Conservation (phyloP, 2,113 vertebrate genomes). For the Scomber colias region DNA sequence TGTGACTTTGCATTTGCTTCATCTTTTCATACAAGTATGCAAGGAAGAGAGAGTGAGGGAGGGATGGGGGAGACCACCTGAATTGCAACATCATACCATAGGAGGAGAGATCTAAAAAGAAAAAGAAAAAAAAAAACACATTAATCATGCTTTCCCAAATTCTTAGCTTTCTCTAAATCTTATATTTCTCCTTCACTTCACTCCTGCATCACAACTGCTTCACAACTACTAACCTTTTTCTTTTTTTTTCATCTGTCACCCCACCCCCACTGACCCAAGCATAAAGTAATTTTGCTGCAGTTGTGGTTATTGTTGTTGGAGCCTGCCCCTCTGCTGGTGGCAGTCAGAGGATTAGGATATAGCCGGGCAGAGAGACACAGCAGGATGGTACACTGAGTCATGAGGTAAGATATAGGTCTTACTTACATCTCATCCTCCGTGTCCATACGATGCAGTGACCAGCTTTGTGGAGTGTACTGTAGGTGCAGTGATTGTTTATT, state of each 20-base stretch:
- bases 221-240: not conserved
- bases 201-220: constrained; percentile 3
- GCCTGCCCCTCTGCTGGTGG: constrained; percentile 25
- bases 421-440: not conserved
- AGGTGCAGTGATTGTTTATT: not conserved
- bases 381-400: constrained; percentile 54
- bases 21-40: not conserved
- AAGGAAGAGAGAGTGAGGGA: not conserved
- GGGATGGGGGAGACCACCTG: not conserved
- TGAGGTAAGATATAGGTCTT: constrained; percentile 56
- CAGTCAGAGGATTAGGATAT: constrained; percentile 58
- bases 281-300: constrained; percentile 53
- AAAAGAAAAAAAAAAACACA: constrained; percentile 6
- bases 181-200: not conserved
- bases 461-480: not conserved
- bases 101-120: constrained; percentile 13
- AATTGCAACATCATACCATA: constrained; percentile 30
- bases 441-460: not conserved
- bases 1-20: not conserved
- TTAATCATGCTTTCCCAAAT: not conserved
- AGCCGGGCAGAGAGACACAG: constrained; percentile 22
- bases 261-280: constrained; percentile 33
- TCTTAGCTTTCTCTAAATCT: no score
- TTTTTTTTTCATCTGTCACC: not conserved
- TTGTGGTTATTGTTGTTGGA: constrained; percentile 53